Conservation (phyloP, 2,797 vertebrate genomes). For the Girardinus metallicus region DNA sequence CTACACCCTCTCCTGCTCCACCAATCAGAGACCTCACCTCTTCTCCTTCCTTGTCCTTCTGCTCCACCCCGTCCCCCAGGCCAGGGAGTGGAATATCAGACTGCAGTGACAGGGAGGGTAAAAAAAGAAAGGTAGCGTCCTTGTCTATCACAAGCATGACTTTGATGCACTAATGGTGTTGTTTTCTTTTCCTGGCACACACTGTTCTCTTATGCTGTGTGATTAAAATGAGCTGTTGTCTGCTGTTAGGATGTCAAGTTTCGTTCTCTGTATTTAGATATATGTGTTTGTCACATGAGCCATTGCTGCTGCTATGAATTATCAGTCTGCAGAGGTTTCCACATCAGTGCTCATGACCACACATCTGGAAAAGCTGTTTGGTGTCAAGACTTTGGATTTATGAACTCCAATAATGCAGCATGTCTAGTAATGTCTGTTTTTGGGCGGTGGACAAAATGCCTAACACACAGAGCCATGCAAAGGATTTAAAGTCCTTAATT, state of each 20-base stretch:
- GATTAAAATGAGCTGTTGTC: conserved; percentile 45
- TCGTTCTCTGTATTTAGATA: conserved; percentile 21
- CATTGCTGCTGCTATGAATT: neutral
- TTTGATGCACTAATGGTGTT: conserved; percentile 32
- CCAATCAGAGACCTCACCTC: conserved; percentile 68
- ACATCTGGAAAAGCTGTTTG: conserved; percentile 14
- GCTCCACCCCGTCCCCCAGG: conserved; percentile 81
- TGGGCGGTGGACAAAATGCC: neutral
- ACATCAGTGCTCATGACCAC: neutral
- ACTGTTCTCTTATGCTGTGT: conserved; percentile 21
- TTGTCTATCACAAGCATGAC: conserved; percentile 60
- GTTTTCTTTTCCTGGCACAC: conserved; percentile 37
- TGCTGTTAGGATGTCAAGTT: conserved; percentile 30
- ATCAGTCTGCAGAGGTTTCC: neutral
- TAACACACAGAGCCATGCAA: neutral
- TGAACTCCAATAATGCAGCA: neutral
- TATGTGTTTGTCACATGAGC: conserved; percentile 6
- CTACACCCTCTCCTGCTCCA: conserved; percentile 71
- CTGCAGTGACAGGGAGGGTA: conserved; percentile 82
- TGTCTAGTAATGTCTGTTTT: neutral
- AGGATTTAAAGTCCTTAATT: neutral
- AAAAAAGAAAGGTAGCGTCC: conserved; percentile 91
- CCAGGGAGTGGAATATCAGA: conserved; percentile 85
- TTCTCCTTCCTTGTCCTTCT: conserved; percentile 76
- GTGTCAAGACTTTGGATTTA: neutral